Percentiles rank a stretch among this genome's conserved stretches.
phyloP scores from a whole-genome alignment of 2,888 invertebrate genomes.

The Xestia c-nigrum region DNA sequence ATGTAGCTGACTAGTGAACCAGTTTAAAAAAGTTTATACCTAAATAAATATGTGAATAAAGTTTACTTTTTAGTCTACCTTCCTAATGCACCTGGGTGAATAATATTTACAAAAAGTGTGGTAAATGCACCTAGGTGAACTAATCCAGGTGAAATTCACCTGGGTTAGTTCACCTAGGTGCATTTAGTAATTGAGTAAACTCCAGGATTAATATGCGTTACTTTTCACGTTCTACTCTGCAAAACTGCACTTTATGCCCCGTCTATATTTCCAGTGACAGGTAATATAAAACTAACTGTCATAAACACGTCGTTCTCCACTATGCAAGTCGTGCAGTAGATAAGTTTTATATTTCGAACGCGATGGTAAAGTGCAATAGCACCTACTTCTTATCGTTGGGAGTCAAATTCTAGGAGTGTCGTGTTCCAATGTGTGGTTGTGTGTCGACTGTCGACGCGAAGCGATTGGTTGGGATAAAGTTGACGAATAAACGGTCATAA shows the following conservation, averaged over 20 bases:
- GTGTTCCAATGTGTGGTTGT: constrained; percentile 44
- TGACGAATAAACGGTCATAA: neutral
- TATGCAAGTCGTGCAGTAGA: constrained; percentile 27
- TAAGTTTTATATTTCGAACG: constrained; percentile 44
- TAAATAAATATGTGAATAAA: too few relatives aligned
- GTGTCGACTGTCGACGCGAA: constrained; percentile 49
- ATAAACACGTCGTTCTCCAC: constrained; percentile 5
- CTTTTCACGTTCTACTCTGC: neutral
- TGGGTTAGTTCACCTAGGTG: too few relatives aligned
- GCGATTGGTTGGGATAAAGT: neutral
- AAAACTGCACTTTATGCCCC: neutral
- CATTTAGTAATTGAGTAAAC: too few relatives aligned
- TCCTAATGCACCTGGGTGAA: too few relatives aligned
- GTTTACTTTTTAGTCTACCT: too few relatives aligned
- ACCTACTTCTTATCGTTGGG: constrained; percentile 39
- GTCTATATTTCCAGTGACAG: neutral
- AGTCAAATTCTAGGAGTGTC: constrained; percentile 49
- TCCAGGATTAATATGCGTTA: neutral
- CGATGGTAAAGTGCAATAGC: constrained; percentile 20
- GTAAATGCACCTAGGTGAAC: too few relatives aligned
- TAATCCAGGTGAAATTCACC: too few relatives aligned
- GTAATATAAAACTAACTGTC: neutral
- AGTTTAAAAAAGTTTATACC: too few relatives aligned
- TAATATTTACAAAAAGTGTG: too few relatives aligned
- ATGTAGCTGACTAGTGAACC: too few relatives aligned